Base-by-base conservation (phyloP, 2,797 vertebrate genomes). In the Sorex maritimensis region DNA sequence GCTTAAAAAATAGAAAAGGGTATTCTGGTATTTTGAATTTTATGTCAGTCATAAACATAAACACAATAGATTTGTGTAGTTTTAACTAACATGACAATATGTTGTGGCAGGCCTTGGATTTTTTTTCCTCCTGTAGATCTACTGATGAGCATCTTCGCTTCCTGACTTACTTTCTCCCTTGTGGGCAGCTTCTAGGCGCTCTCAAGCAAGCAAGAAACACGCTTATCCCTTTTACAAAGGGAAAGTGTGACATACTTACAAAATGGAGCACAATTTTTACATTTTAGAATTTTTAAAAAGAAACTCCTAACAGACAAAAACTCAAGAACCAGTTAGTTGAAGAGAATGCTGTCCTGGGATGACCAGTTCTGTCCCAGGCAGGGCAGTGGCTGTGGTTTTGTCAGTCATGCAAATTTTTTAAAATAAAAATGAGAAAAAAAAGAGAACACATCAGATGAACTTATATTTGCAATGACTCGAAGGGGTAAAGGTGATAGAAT, bases 351-450 rank as follows among this genome's bases (percentile, higher is more conserved):
- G 44, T 93, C 34, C 82, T 78, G 28, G 49, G 86, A 74, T 10
- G 15, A 86, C 74, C 94, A 90, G 69, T 71, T 0, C 1, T 44
- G 84, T 81, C 86, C 92, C 6, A 38, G 86, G 41, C 87, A 28
- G 74, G 79, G 69, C 28, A 14, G 44, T 49, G n/a, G 23, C 79
- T 77, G 95, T 86, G 94, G 92, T 96, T 95, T 90, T 85, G 73
- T 93, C 61, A 93, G 81, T 81, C 97, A 96, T 96, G 97, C 97
- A 96, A 95, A 94, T 89, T 89, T 68, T 92, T 90, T 83, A 68
- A 72, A 75, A 63, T 82, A 93, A 93, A 93, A 67, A 38, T 1
- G 77, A 75, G 68, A 55, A 23, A 73, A 73, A 69, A 26, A 78
- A 81, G 80, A 46, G 58, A 19, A 75, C 6, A 85, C 44, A 72